Percentiles rank a stretch among this genome's conserved stretches.
Evolutionary conservation across 2,797 vertebrate species (phyloP).

Genomic region (Octomys mimax): DNA sequence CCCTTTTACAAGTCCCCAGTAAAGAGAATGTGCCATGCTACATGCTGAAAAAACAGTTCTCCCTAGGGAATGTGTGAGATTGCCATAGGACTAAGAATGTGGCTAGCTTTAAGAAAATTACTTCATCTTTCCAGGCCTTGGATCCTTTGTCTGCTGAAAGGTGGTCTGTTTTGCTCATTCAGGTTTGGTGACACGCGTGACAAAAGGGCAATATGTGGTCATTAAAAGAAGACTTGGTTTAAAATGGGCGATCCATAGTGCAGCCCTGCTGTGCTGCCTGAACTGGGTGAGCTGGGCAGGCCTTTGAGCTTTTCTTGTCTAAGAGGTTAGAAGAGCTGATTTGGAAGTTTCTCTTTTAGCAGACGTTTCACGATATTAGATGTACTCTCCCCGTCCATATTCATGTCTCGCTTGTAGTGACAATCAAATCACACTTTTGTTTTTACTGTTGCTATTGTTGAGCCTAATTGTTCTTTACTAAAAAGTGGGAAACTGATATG

Average conservation of each 20-base stretch:
- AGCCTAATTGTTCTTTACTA: conserved; percentile 30
- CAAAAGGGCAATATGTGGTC: background rate
- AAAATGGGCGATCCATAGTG: background rate
- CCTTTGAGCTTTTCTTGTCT: background rate
- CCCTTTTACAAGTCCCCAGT: background rate
- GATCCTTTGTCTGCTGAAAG: conserved; percentile 4
- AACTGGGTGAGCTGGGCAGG: background rate
- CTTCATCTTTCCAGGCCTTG: background rate
- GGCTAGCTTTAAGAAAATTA: conserved; percentile 36
- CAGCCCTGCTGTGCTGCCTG: background rate
- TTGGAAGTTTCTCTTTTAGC: background rate
- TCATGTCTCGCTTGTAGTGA: background rate
- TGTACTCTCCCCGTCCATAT: background rate
- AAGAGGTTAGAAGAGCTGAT: background rate
- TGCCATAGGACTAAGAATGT: background rate
- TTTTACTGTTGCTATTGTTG: background rate
- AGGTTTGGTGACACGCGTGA: background rate
- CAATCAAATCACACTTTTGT: conserved; percentile 1
- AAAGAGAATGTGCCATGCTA: background rate
- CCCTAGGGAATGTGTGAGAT: background rate
- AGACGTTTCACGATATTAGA: background rate
- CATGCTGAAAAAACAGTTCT: background rate
- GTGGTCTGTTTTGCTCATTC: background rate
- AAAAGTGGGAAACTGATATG: background rate
- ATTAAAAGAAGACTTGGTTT: background rate